Percentiles rank a stretch among this genome's conserved stretches.
These are phyloP conservation scores for Encarsia formosa DNA, from an alignment of 2,888 invertebrate genomes.

Conservation along the genomic window DNA sequence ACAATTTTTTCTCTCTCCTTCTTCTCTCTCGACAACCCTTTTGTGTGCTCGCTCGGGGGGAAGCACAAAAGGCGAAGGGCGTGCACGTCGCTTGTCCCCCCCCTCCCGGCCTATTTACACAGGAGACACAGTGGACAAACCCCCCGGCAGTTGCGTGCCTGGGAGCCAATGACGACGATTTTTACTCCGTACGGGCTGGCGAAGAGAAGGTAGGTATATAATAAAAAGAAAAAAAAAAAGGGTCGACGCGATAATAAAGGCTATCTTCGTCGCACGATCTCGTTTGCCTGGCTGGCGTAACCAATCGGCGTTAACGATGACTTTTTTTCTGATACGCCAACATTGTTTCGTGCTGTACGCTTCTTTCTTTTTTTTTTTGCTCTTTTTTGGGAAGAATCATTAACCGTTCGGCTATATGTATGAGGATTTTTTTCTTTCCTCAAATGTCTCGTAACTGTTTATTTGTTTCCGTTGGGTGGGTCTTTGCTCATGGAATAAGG, in stretches of 20 bases:
- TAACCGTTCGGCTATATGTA: too few species aligned
- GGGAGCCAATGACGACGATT: neutral
- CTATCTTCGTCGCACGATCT: slow-evolving; percentile 28
- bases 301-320: slow-evolving; percentile 26
- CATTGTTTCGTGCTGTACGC: slow-evolving; percentile 23
- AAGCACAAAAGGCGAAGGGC: slow-evolving; percentile 47
- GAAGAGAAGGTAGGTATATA: neutral
- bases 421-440: too few species aligned
- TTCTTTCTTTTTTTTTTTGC: too few species aligned
- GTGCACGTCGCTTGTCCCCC: slow-evolving; percentile 47
- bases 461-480: too few species aligned
- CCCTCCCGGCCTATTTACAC: slow-evolving; percentile 45
- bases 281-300: slow-evolving; percentile 14
- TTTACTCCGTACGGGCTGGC: too few species aligned
- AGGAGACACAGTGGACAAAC: slow-evolving; percentile 38
- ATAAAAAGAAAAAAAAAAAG: too few species aligned
- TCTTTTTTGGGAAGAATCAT: too few species aligned
- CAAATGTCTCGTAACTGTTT: too few species aligned
- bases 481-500: too few species aligned
- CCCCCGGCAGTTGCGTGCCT: slow-evolving; percentile 41
- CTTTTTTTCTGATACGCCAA: slow-evolving; percentile 11
- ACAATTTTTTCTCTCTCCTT: neutral
- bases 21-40: slow-evolving; percentile 41
- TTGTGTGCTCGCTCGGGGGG: slow-evolving; percentile 32
- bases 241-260: slow-evolving; percentile 7